Evolutionary conservation across 2,797 vertebrate genomes (phyloP).

Genomic region (Chiloscyllium punctatum): DNA sequence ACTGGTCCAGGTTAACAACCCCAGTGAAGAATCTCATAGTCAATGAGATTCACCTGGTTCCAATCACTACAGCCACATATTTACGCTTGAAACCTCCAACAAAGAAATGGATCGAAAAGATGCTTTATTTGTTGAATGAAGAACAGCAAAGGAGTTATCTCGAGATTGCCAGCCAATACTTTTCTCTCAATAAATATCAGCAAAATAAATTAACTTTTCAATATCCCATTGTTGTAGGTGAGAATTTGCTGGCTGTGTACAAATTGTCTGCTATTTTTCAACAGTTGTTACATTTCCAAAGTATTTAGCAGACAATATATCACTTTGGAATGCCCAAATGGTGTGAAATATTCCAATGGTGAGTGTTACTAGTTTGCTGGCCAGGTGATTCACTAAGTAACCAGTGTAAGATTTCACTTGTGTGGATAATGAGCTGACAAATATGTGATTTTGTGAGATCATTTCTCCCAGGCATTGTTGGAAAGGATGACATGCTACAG

Average conservation of each 20-base stretch:
- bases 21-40: no score
- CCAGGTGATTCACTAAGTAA: no score
- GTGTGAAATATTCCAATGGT: neutral
- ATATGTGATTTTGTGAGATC: no score
- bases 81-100: neutral
- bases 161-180: neutral
- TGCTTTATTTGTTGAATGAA: neutral
- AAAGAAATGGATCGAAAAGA: neutral
- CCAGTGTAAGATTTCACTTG: no score
- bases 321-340: neutral
- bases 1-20: no score
- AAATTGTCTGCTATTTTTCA: neutral
- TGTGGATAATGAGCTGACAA: no score
- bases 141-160: neutral
- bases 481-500: no score
- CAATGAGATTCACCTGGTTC: no score
- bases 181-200: neutral
- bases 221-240: neutral
- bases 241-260: neutral
- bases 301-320: neutral
- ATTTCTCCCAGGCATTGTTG: no score
- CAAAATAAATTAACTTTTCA: neutral
- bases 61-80: neutral
- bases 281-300: neutral
- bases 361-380: no score